phyloP scores from a whole-genome alignment of 1,140 invertebrate species.

The Neodiprion fabricii region DNA sequence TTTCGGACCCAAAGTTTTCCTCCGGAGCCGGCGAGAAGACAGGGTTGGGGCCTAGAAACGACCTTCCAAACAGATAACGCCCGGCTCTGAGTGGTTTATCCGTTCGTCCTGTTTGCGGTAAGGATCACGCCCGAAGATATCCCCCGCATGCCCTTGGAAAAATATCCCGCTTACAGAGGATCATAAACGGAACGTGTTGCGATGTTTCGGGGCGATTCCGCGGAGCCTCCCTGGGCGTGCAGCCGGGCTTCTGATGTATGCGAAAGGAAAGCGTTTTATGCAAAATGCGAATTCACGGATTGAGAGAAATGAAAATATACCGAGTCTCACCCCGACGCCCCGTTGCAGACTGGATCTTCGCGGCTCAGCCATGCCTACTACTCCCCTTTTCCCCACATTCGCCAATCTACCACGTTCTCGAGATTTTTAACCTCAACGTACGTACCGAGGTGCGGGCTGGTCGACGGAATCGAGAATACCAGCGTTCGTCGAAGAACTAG shows the following conservation, averaged over 20 bases:
- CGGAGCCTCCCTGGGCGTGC: background rate
- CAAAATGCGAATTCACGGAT: background rate
- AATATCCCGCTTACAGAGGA: constrained; percentile 38
- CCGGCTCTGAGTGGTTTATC: constrained; percentile 39
- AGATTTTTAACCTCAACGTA: no score
- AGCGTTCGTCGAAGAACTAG: no score
- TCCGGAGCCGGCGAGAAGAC: background rate
- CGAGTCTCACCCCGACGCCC: background rate
- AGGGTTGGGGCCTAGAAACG: background rate
- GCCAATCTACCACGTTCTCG: background rate
- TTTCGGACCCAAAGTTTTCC: background rate
- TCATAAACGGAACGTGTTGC: constrained; percentile 27
- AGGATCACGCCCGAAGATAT: constrained; percentile 40
- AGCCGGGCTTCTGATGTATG: background rate
- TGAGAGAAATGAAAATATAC: constrained; percentile 8
- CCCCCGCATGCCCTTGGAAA: constrained; percentile 23
- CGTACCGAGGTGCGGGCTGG: no score
- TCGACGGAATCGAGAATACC: no score
- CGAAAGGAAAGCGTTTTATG: background rate
- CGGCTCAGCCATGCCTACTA: background rate
- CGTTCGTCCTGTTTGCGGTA: constrained; percentile 41
- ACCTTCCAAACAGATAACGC: constrained; percentile 37
- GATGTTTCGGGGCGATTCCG: constrained; percentile 3
- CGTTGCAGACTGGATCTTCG: background rate
- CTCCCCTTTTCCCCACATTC: background rate